These are phyloP conservation scores for Ctenoplectra terminalis DNA, from an alignment of 1,140 invertebrate species.

Conservation along the genomic window DNA sequence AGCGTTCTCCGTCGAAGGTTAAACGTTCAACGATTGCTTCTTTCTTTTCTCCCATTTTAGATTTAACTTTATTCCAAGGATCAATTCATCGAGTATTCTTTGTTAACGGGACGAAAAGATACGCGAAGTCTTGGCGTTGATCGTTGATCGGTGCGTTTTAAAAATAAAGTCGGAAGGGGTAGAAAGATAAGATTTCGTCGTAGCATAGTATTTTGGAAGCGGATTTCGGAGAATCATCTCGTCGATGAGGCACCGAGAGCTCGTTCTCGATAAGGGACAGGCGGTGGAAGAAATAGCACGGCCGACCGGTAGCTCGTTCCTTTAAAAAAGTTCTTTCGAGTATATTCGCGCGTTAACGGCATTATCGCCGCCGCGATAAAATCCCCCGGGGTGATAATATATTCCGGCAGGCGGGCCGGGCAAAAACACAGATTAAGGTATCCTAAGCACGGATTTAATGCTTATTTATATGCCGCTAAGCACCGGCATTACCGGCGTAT, in stretches of 20 bases:
- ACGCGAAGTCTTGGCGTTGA: not conserved
- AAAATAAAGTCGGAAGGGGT: too few species aligned
- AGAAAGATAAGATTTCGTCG: not conserved
- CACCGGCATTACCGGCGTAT: slow-evolving; percentile 81
- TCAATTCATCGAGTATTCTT: not conserved
- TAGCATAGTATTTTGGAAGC: not conserved
- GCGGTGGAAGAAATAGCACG: not conserved
- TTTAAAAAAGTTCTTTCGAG: slow-evolving; percentile 58
- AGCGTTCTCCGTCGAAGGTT: not conserved
- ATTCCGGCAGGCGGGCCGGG: slow-evolving; percentile 73
- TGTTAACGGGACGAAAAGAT: not conserved
- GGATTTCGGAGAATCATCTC: not conserved
- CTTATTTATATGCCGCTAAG: slow-evolving; percentile 83
- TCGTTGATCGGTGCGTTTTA: not conserved
- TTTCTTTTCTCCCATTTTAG: slow-evolving; percentile 14
- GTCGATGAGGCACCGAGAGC: not conserved
- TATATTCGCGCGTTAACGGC: slow-evolving; percentile 67
- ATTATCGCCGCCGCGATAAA: slow-evolving; percentile 80
- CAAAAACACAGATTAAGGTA: slow-evolving; percentile 82
- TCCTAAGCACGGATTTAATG: slow-evolving; percentile 83
- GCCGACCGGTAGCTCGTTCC: slow-evolving; percentile 29
- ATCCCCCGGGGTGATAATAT: slow-evolving; percentile 78
- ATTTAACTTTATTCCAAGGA: not conserved
- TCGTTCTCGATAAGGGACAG: slow-evolving; percentile 3
- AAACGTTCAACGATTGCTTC: slow-evolving; percentile 32